These are phyloP conservation scores for Ptychadena robeensis DNA, from an alignment of 2,797 vertebrate genomes.

Conservation along the genomic window DNA sequence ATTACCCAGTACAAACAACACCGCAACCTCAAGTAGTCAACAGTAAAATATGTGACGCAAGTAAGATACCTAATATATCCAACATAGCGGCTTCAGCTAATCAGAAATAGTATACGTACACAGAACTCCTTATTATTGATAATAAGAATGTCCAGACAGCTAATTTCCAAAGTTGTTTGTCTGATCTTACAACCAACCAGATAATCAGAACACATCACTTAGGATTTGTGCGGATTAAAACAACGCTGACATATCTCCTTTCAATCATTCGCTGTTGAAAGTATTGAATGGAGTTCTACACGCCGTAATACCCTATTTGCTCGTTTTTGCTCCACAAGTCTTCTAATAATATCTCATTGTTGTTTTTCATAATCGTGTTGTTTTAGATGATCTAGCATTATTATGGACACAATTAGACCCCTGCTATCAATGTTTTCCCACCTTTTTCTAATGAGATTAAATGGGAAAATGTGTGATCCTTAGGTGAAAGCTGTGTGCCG, in stretches of 20 bases:
- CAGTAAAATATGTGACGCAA: constrained; percentile 45
- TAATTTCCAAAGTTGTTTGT: constrained; percentile 29
- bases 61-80: constrained; percentile 48
- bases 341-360: not conserved
- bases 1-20: constrained; percentile 48
- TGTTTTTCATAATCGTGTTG: too few relatives aligned
- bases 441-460: too few relatives aligned
- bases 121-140: constrained; percentile 47
- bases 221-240: constrained; percentile 7
- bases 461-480: too few relatives aligned
- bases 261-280: constrained; percentile 31
- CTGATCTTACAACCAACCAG: constrained; percentile 31
- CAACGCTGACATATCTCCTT: not conserved
- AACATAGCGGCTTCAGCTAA: constrained; percentile 3
- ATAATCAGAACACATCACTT: constrained; percentile 27
- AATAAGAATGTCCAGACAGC: constrained; percentile 33
- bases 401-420: too few relatives aligned
- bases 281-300: not conserved
- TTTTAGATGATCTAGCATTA: too few relatives aligned
- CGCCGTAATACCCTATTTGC: not conserved
- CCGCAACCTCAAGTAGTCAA: constrained; percentile 38
- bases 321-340: not conserved
- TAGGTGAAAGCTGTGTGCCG: too few relatives aligned
- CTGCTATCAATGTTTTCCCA: too few relatives aligned
- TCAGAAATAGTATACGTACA: constrained; percentile 16